Conservation (phyloP, 2,113 vertebrate genomes). For the Pardalotus punctatus region DNA sequence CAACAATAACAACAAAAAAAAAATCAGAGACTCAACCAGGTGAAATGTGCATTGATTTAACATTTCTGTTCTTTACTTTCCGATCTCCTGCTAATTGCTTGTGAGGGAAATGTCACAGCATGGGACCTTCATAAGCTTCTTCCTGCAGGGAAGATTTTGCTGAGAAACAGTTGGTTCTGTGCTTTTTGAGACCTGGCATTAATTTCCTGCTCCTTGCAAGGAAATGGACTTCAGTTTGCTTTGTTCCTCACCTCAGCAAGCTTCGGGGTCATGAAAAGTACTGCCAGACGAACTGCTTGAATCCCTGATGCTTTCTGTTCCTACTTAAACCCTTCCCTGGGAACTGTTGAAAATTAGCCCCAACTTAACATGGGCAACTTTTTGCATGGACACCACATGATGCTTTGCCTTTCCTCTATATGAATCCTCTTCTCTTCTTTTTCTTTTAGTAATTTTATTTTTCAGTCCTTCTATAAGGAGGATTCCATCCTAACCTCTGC, state of each 20-base stretch:
- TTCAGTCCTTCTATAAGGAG: neutral
- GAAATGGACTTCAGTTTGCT: conserved; percentile 32
- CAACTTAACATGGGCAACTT: neutral
- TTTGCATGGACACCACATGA: neutral
- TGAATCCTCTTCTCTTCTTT: neutral
- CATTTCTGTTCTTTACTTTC: conserved; percentile 18
- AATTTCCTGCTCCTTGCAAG: conserved; percentile 39
- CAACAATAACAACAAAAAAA: neutral
- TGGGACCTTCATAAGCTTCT: conserved; percentile 4
- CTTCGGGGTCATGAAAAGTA: neutral
- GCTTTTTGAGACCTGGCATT: conserved; percentile 39
- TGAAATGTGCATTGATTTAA: conserved; percentile 9
- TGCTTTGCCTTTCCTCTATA: neutral
- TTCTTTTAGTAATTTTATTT: neutral
- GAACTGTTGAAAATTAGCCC: conserved; percentile 10
- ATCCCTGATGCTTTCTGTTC: neutral
- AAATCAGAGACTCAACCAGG: neutral
- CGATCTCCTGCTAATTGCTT: conserved; percentile 36
- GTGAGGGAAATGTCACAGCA: conserved; percentile 25
- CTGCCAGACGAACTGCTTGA: neutral
- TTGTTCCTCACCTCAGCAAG: conserved; percentile 33
- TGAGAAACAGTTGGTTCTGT: neutral
- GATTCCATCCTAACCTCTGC: neutral
- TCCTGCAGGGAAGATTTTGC: conserved; percentile 11
- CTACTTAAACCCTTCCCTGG: neutral